A percentile compares a stretch with the other conserved stretches of the same genome.
Evolutionary conservation across 1,140 invertebrate species (phyloP).

Genomic region (Alviniconcha marisindica): DNA sequence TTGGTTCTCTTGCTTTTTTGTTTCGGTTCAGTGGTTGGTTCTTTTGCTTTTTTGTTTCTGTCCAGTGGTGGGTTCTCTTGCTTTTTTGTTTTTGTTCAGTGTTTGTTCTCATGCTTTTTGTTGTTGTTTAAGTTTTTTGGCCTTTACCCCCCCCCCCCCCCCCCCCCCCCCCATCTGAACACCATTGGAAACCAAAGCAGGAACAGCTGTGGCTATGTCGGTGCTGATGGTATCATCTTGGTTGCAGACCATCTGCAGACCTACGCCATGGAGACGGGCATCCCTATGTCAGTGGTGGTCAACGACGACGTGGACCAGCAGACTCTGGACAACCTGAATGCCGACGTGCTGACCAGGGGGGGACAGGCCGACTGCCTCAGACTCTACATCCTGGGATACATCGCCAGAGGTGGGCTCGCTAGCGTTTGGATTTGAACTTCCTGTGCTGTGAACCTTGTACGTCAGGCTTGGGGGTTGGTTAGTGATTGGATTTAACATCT

Average conservation of each 20-base stretch:
- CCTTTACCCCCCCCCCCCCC: neutral
- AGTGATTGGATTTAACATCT: too few relatives aligned
- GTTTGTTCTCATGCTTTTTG: too few relatives aligned
- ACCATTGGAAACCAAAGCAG: too few relatives aligned
- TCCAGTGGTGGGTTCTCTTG: too few relatives aligned
- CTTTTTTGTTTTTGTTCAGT: neutral
- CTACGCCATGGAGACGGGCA: constrained; percentile 42
- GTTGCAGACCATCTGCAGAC: constrained; percentile 41
- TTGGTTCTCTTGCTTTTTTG: too few relatives aligned
- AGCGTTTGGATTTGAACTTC: too few relatives aligned
- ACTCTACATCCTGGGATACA: constrained; percentile 50
- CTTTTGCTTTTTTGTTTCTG: too few relatives aligned
- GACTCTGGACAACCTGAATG: constrained; percentile 60
- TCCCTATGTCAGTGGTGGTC: constrained; percentile 43
- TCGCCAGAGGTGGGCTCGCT: constrained; percentile 48
- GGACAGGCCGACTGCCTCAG: constrained; percentile 31
- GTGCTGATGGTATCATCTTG: neutral
- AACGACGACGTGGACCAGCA: constrained; percentile 52
- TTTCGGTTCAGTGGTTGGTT: too few relatives aligned
- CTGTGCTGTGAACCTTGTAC: too few relatives aligned
- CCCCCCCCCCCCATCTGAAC: neutral
- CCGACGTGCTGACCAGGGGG: constrained; percentile 36
- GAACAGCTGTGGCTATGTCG: neutral
- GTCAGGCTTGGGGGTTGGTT: neutral
- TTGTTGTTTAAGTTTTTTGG: too few relatives aligned